Evolutionary conservation across 2,797 vertebrate species (phyloP).

Genomic region (Labeo calbasu): DNA sequence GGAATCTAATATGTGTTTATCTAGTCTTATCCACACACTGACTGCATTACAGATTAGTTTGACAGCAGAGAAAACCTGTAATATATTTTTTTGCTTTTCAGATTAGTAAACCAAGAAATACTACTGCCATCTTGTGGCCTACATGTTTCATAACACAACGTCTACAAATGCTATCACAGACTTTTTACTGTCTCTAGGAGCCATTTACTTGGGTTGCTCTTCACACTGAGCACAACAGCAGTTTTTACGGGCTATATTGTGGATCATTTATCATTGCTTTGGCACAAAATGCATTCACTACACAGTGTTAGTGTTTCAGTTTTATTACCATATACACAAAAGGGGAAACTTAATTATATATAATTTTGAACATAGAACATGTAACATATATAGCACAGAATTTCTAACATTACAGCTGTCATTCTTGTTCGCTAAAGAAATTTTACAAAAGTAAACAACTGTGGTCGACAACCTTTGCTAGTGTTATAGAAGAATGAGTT

Average conservation of each 20-base stretch:
- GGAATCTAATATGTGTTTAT: slow-evolving; percentile 2
- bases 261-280: neutral
- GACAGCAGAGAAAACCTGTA: neutral
- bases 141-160: neutral
- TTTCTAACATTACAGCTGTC: neutral
- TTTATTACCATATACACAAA: neutral
- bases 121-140: slow-evolving; percentile 52
- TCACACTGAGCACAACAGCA: neutral
- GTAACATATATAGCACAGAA: neutral
- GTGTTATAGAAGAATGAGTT: neutral
- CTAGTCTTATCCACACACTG: neutral
- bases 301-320: neutral
- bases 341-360: neutral
- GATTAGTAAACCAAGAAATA: neutral
- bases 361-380: neutral
- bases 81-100: neutral
- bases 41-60: slow-evolving; percentile 8
- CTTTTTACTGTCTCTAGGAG: neutral
- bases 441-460: neutral
- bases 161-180: neutral
- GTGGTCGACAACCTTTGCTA: neutral
- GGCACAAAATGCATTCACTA: neutral
- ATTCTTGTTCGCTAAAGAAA: no score
- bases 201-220: neutral
- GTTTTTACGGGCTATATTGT: neutral